Percentiles rank a stretch among this genome's conserved stretches.
Evolutionary conservation across 2,797 vertebrate species (phyloP).

Genomic region (Coregonus suidteri): DNA sequence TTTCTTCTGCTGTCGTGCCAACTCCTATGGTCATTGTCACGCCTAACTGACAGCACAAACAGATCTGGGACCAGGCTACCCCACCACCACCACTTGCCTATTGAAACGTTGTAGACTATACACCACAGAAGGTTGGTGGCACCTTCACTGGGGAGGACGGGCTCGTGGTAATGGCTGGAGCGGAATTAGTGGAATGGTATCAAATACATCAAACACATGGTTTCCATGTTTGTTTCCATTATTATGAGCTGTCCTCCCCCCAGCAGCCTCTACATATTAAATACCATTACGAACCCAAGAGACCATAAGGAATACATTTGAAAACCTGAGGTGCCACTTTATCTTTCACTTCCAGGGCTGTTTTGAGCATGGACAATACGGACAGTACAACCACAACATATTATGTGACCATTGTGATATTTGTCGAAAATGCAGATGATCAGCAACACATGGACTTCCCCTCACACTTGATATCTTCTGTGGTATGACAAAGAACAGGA

Average conservation of each 20-base stretch:
- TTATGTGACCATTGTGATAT: conserved; percentile 67
- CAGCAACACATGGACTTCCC: conserved; percentile 73
- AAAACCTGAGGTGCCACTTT: conserved; percentile 51
- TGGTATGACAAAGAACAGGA: conserved; percentile 70
- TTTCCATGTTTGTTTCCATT: too few relatives aligned
- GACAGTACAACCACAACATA: conserved; percentile 66
- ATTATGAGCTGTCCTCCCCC: too few relatives aligned
- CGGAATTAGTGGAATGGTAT: too few relatives aligned
- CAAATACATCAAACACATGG: too few relatives aligned
- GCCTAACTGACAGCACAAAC: neutral
- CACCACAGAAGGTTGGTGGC: conserved; percentile 12
- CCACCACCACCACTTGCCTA: neutral
- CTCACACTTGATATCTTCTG: conserved; percentile 71
- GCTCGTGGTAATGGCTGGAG: too few relatives aligned
- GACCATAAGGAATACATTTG: conserved; percentile 60
- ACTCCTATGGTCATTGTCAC: neutral
- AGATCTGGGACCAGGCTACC: neutral
- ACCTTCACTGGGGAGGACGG: too few relatives aligned
- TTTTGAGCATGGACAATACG: conserved; percentile 45
- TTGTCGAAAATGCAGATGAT: conserved; percentile 72
- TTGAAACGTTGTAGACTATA: neutral
- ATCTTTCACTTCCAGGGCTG: conserved; percentile 45
- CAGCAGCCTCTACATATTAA: neutral
- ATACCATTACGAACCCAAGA: conserved; percentile 34
- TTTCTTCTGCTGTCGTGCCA: neutral